Evolutionary conservation across 2,888 invertebrate genomes (phyloP), one percentile per base, ranked within the genome.

Genomic region (Boloria selene): DNA sequence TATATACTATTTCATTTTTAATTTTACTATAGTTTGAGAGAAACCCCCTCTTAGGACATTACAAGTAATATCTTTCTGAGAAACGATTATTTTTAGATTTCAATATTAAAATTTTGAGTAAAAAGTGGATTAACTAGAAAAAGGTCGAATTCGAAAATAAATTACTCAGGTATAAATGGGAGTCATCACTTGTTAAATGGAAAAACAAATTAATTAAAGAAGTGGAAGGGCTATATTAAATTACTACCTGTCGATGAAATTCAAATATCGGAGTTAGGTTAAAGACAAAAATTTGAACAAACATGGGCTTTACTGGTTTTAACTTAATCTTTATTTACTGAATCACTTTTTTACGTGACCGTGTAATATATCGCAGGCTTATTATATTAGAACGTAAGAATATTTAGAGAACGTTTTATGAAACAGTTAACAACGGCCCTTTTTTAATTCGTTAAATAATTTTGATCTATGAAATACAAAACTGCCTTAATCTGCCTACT

Each of bases 251-350:
- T 45, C 56, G 22, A 56, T 45, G n/a, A 45, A 56, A 56, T 45
- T 56, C 38, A 38, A 50, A 47, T 26, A 59, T 49, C 31, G 26
- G 38, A 31, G 31, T 38, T 38, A 38, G 1, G 49, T 10, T 31
- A 47, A 59, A 59, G 59, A 59, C 31, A 59, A 59, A 44, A 53
- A 54, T 26, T 45, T 17, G 31, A 26, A 49, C 50, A 42, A 54
- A 71, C 72, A 62, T 62, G 71, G 70, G 74, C 75, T 77, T 75
- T 74, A 74, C 68, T 61, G 73, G 71, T 72, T 73, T 73, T 68
- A 63, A 67, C 72, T 69, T 74, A 77, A 77, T 75, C 76, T 76
- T 76, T 75, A 77, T 71, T 70, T 76, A 77, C 72, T 74, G 66
- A 72, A 64, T 70, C 74, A 73, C 72, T 74, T 75, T 74, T 76